Evolutionary conservation across 2,888 invertebrate species (phyloP).

Genomic region (Thumatha senex): DNA sequence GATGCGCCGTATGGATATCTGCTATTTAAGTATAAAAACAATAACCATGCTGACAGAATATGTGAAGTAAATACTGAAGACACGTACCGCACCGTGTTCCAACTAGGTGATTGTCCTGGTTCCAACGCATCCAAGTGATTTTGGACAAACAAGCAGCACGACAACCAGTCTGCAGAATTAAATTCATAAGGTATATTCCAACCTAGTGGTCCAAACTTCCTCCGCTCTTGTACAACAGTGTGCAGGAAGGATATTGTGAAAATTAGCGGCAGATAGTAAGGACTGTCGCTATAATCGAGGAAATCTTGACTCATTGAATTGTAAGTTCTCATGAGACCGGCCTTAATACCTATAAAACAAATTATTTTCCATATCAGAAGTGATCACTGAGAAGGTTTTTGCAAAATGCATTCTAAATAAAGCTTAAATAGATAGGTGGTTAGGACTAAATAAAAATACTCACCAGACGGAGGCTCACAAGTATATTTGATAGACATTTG

Average conservation of each 20-base stretch:
- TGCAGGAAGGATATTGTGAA: slow-evolving; percentile 94
- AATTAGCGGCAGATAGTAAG: slow-evolving; percentile 91
- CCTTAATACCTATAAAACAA: slow-evolving; percentile 86
- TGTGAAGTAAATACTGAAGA: neutral
- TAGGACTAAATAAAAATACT: slow-evolving; percentile 2
- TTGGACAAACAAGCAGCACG: slow-evolving; percentile 93
- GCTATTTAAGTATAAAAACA: no score
- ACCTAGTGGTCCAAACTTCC: slow-evolving; percentile 94
- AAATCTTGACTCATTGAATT: slow-evolving; percentile 92
- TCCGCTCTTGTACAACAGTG: slow-evolving; percentile 92
- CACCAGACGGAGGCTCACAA: slow-evolving; percentile 94
- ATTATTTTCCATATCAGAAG: neutral
- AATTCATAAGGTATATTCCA: slow-evolving; percentile 98
- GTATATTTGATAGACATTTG: slow-evolving; percentile 95
- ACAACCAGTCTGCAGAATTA: slow-evolving; percentile 94
- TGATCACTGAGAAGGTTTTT: no score
- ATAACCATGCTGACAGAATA: no score
- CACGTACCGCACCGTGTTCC: slow-evolving; percentile 87
- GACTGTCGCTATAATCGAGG: slow-evolving; percentile 91
- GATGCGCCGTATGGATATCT: no score
- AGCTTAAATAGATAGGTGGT: neutral
- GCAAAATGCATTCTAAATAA: neutral
- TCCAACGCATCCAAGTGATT: slow-evolving; percentile 93
- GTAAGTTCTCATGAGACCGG: slow-evolving; percentile 92
- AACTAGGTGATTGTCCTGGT: slow-evolving; percentile 88